Percentiles rank a stretch among this genome's conserved stretches.
Conservation (phyloP, 2,113 vertebrate species). For the Phainopepla nitens region DNA sequence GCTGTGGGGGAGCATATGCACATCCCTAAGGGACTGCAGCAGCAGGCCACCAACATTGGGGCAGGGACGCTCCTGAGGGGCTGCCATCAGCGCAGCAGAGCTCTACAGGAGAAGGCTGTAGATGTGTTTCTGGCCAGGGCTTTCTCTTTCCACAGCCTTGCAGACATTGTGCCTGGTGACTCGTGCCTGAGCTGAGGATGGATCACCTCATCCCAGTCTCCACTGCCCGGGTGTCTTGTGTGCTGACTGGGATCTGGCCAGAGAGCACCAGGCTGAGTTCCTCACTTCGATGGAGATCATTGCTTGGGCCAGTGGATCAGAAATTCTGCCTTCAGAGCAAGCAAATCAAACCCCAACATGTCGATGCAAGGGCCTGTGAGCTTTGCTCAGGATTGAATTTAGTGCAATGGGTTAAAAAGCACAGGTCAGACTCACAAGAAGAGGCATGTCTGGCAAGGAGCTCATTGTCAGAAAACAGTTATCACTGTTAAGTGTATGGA, state of each 20-base stretch:
- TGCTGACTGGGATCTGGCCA: neutral
- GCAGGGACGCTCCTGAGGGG: neutral
- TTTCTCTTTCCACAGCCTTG: neutral
- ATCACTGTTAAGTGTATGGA: neutral
- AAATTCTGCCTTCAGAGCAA: neutral
- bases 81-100: neutral
- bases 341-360: neutral
- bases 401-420: neutral
- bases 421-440: neutral
- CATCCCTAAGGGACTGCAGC: neutral
- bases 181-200: fast-evolving
- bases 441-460: neutral
- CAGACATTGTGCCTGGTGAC: neutral
- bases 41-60: fast-evolving
- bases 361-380: fast-evolving
- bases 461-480: neutral
- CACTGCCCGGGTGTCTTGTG: fast-evolving
- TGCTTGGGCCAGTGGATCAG: neutral
- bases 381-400: neutral
- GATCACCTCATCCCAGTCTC: neutral
- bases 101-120: neutral
- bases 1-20: neutral
- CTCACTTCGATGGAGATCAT: fast-evolving
- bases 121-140: neutral
- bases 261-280: fast-evolving